These are phyloP conservation scores for Brachyptera risi DNA, from an alignment of 2,888 invertebrate species.

Conservation along the genomic window DNA sequence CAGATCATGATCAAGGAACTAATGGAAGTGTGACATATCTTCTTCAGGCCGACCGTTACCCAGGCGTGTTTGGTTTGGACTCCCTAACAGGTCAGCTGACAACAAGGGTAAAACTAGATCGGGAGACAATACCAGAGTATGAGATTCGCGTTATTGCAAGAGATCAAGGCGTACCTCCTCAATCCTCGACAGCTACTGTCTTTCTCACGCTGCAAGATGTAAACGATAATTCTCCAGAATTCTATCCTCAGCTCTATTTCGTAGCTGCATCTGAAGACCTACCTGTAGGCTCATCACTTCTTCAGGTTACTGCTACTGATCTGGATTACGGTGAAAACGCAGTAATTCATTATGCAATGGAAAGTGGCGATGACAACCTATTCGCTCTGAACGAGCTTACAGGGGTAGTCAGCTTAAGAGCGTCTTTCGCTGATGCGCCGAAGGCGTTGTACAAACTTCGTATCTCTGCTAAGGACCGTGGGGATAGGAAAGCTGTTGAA, in stretches of 20 bases:
- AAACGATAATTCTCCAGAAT: slow-evolving; percentile 89
- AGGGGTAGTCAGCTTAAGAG: slow-evolving; percentile 68
- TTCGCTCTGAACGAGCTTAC: slow-evolving; percentile 76
- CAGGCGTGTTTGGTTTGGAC: slow-evolving; percentile 80
- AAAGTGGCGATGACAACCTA: slow-evolving; percentile 72
- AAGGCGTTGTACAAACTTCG: slow-evolving; percentile 68
- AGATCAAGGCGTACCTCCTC: slow-evolving; percentile 87
- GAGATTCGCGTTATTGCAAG: slow-evolving; percentile 80
- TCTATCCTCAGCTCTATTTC: slow-evolving; percentile 87
- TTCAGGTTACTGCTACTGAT: slow-evolving; percentile 78
- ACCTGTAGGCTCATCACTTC: slow-evolving; percentile 58
- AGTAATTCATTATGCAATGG: slow-evolving; percentile 70
- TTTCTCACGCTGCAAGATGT: slow-evolving; percentile 75
- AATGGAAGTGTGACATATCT: slow-evolving; percentile 87
- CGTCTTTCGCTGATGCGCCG: slow-evolving; percentile 57
- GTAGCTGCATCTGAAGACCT: slow-evolving; percentile 68
- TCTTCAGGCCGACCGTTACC: slow-evolving; percentile 75
- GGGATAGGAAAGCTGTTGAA: slow-evolving; percentile 65
- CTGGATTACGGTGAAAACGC: slow-evolving; percentile 87
- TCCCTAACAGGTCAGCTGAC: slow-evolving; percentile 80
- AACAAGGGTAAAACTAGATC: slow-evolving; percentile 71
- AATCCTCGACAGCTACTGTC: slow-evolving; percentile 86
- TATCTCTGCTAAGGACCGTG: slow-evolving; percentile 77
- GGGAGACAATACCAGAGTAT: slow-evolving; percentile 74
- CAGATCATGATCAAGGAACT: slow-evolving; percentile 89